Conservation (phyloP, 2,888 invertebrate species). For the Rhimphoctona megacephalus region DNA sequence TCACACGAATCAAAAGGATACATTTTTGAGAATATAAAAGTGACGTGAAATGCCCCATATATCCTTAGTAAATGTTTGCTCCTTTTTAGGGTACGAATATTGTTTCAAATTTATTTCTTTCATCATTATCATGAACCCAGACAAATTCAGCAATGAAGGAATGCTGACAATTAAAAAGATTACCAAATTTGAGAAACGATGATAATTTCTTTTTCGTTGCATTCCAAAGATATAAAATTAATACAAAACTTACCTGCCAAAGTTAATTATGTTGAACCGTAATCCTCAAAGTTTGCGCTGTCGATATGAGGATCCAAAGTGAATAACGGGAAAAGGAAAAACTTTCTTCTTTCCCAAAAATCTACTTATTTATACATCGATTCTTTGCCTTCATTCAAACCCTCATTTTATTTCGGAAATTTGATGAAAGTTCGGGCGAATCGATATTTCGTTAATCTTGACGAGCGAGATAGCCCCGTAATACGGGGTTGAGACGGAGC, state of each 20-base stretch:
- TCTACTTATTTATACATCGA: not conserved
- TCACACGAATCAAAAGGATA: too few species aligned
- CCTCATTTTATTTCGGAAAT: not conserved
- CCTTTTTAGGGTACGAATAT: not conserved
- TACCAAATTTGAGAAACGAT: not conserved
- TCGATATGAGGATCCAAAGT: not conserved
- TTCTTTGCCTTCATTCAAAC: not conserved
- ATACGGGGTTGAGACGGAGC: not conserved
- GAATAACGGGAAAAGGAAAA: not conserved
- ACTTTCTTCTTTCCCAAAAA: not conserved
- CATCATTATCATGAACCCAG: not conserved
- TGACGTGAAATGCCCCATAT: too few species aligned
- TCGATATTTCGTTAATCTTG: constrained; percentile 5
- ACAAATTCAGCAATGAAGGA: not conserved
- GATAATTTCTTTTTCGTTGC: not conserved
- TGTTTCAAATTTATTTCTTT: not conserved
- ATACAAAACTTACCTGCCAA: too few species aligned
- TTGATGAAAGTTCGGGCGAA: constrained; percentile 9
- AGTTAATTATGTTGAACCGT: too few species aligned
- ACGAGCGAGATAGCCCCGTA: not conserved
- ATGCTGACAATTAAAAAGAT: not conserved
- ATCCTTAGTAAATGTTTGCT: not conserved
- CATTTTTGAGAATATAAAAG: too few species aligned
- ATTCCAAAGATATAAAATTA: not conserved
- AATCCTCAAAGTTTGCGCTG: not conserved